phyloP scores from a whole-genome alignment of 2,113 vertebrate species.

The Bubo bubo region DNA sequence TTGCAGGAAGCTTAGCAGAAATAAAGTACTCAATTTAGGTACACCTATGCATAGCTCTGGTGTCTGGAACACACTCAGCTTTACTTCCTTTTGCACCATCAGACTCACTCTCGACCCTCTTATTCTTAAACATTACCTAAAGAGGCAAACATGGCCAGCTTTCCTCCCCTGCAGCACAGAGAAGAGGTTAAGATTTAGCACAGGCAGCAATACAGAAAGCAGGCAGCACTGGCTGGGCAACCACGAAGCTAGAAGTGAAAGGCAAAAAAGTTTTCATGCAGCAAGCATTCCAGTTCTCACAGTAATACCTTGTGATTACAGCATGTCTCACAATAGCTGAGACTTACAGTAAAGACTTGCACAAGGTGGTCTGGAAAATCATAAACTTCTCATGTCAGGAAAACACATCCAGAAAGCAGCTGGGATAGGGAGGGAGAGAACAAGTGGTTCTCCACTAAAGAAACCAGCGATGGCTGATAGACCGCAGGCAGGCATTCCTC shows the following conservation, averaged over 20 bases:
- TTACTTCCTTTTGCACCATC: neutral
- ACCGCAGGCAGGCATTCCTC: neutral
- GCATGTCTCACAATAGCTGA: fast-evolving
- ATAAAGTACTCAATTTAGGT: neutral
- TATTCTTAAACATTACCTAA: neutral
- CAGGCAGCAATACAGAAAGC: neutral
- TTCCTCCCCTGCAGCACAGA: neutral
- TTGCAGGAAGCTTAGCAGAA: neutral
- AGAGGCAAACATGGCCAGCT: fast-evolving
- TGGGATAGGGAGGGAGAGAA: neutral
- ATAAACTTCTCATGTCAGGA: neutral
- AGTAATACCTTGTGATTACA: neutral
- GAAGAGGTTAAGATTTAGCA: neutral
- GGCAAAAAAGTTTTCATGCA: neutral
- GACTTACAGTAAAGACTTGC: neutral
- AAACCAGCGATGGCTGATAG: neutral
- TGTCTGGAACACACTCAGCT: neutral
- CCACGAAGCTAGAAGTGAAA: neutral
- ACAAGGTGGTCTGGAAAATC: neutral
- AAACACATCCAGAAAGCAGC: neutral
- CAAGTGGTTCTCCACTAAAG: neutral
- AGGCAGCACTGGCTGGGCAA: neutral
- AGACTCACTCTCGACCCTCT: neutral
- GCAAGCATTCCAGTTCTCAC: neutral
- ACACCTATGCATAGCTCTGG: neutral